Percentiles rank a stretch among this genome's conserved stretches.
Evolutionary conservation across 2,888 invertebrate genomes (phyloP).

Genomic region (Eulithis testata): DNA sequence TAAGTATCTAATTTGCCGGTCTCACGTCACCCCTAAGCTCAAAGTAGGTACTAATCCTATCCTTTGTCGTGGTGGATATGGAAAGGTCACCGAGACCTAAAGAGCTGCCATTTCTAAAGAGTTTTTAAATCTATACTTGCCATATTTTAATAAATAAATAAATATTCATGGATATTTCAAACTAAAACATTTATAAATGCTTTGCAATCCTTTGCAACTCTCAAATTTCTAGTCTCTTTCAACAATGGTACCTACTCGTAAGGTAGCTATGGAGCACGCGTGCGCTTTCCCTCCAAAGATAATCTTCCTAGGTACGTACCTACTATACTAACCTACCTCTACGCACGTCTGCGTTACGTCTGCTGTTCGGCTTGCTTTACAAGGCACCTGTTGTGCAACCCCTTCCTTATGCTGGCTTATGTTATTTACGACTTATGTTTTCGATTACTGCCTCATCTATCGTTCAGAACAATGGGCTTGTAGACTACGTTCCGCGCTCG

Average conservation of each 20-base stretch:
- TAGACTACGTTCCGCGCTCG: too few relatives aligned
- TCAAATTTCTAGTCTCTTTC: not conserved
- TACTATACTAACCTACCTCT: conserved; percentile 2
- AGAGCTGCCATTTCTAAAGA: too few relatives aligned
- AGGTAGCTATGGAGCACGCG: conserved; percentile 11
- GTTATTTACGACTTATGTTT: not conserved
- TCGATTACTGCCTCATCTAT: not conserved
- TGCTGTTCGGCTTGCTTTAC: conserved; percentile 18
- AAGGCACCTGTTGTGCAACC: conserved; percentile 45
- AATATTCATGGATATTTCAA: not conserved
- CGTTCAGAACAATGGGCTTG: not conserved
- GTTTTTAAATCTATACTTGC: too few relatives aligned
- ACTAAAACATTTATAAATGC: too few relatives aligned
- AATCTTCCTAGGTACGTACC: conserved; percentile 14
- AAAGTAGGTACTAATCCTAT: too few relatives aligned
- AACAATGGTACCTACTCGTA: conserved; percentile 7
- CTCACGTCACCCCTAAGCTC: too few relatives aligned
- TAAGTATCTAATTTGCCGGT: too few relatives aligned
- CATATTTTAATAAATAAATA: too few relatives aligned
- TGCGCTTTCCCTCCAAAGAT: conserved; percentile 53
- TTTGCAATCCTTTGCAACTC: too few relatives aligned
- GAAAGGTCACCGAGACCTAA: too few relatives aligned
- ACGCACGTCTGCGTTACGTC: conserved; percentile 22
- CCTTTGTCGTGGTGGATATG: too few relatives aligned
- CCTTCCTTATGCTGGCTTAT: conserved; percentile 31